These are phyloP conservation scores for Agrochola lychnidis DNA, from an alignment of 2,888 invertebrate genomes.

Conservation along the genomic window DNA sequence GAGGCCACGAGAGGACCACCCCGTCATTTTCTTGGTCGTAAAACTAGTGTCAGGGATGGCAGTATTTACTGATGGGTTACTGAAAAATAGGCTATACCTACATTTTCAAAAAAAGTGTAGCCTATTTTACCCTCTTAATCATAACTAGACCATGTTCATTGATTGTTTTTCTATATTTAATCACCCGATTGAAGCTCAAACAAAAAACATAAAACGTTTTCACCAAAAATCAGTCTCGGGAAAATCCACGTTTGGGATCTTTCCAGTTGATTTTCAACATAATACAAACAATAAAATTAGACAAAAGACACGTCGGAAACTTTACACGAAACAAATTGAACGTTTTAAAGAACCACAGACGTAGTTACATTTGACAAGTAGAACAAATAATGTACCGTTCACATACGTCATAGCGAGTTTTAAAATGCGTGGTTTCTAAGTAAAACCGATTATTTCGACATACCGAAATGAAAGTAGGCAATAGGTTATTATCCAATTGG, in stretches of 20 bases:
- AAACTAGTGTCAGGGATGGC: slow-evolving; percentile 15
- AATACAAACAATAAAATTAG: slow-evolving; percentile 12
- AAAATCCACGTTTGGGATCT: slow-evolving; percentile 12
- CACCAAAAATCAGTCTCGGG: neutral
- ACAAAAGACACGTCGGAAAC: slow-evolving; percentile 12
- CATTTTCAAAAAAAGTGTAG: neutral
- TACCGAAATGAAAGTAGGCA: slow-evolving; percentile 65
- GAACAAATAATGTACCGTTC: slow-evolving; percentile 62
- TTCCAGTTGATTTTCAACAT: slow-evolving; percentile 20
- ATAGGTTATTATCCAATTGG: slow-evolving; percentile 66
- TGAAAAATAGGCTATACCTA: no score
- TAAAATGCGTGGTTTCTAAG: slow-evolving; percentile 51
- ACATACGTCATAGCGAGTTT: slow-evolving; percentile 56
- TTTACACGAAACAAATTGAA: slow-evolving; percentile 27
- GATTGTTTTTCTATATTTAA: neutral
- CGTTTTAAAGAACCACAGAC: slow-evolving; percentile 12
- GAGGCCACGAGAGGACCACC: slow-evolving; percentile 42
- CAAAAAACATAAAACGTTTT: neutral
- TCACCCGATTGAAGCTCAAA: neutral
- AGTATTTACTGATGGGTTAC: neutral
- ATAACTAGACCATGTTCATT: neutral
- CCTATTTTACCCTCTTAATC: neutral
- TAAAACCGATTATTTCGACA: slow-evolving; percentile 59
- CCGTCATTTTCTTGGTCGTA: slow-evolving; percentile 26
- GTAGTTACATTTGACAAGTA: slow-evolving; percentile 37